Percentiles rank a stretch among this genome's conserved stretches.
phyloP scores from a whole-genome alignment of 2,797 vertebrate genomes.

The Channallabes apus region DNA sequence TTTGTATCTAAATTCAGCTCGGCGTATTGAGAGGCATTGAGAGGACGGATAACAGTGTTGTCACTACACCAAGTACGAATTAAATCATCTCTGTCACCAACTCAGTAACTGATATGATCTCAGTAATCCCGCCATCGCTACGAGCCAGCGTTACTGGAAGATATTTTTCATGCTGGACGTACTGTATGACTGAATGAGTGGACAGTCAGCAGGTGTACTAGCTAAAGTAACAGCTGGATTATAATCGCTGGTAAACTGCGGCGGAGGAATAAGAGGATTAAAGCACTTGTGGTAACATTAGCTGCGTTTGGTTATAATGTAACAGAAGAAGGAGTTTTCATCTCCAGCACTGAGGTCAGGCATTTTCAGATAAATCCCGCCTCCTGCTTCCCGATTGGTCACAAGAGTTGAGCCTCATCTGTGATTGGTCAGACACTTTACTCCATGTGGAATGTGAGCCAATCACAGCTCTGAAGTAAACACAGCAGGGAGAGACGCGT shows the following conservation, averaged over 20 bases:
- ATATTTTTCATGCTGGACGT: not conserved
- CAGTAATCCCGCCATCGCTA: not conserved
- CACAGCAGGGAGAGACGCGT: no score
- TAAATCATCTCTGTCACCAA: conserved; percentile 55
- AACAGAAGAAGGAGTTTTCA: no score
- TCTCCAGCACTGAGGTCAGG: no score
- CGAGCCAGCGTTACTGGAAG: no score
- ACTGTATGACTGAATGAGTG: no score
- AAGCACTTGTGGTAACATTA: not conserved
- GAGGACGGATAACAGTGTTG: conserved; percentile 51
- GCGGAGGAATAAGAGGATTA: not conserved
- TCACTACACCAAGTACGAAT: conserved; percentile 56
- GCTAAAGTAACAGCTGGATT: not conserved
- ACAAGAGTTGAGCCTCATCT: no score
- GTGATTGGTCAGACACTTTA: no score
- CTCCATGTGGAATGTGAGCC: no score
- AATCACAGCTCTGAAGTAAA: no score
- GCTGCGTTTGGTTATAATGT: no score
- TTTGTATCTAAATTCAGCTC: conserved; percentile 42
- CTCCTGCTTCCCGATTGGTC: no score
- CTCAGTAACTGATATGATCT: conserved; percentile 66
- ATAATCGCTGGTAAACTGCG: not conserved
- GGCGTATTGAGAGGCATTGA: conserved; percentile 21
- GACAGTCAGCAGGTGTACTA: not conserved
- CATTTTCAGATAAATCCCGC: no score